phyloP scores from a whole-genome alignment of 2,113 vertebrate species.

The Alouatta palliata region DNA sequence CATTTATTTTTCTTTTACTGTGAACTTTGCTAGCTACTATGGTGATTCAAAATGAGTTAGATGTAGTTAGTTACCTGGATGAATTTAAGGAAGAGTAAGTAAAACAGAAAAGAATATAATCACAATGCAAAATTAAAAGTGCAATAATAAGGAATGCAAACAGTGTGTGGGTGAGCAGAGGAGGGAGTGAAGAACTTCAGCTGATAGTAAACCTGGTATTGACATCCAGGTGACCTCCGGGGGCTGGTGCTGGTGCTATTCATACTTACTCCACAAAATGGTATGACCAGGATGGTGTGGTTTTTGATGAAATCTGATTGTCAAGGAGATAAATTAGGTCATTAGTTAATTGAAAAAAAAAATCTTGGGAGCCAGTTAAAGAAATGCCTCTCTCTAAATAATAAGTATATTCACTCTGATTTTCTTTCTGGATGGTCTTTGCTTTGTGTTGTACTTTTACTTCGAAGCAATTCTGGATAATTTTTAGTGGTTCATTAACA shows the following conservation, averaged over 20 bases:
- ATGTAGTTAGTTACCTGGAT: not conserved
- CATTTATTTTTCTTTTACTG: not conserved
- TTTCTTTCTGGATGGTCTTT: constrained; percentile 32
- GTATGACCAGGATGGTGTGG: not conserved
- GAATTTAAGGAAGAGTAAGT: not conserved
- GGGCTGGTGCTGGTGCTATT: not conserved
- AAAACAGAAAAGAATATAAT: not conserved
- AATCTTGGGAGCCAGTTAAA: not conserved
- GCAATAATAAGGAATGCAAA: not conserved
- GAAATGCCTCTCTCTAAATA: not conserved
- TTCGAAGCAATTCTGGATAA: constrained; percentile 50
- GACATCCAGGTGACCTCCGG: not conserved
- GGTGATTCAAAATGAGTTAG: not conserved
- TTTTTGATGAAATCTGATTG: not conserved
- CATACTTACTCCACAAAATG: not conserved
- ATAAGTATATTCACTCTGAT: not conserved
- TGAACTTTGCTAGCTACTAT: not conserved
- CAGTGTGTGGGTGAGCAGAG: not conserved
- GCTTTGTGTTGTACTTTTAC: not conserved
- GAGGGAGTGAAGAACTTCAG: not conserved
- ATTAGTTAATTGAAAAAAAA: not conserved
- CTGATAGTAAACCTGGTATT: not conserved
- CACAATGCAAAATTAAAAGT: not conserved
- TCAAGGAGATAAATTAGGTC: not conserved
- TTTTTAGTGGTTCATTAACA: constrained; percentile 65